Conservation (phyloP, 2,113 vertebrate species). For the Syngnathus scovelli region DNA sequence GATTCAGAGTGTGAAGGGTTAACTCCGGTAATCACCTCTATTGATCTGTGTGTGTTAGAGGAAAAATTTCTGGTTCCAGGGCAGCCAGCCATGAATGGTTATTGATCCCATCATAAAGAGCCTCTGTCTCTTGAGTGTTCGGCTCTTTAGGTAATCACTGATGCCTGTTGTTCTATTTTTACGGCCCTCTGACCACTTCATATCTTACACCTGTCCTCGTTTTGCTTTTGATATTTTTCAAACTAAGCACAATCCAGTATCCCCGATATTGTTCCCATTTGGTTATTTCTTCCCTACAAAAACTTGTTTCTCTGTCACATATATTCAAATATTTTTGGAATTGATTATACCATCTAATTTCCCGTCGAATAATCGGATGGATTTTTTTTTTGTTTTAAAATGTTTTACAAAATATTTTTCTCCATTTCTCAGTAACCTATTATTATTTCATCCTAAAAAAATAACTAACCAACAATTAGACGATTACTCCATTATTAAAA, state of each 20-base stretch:
- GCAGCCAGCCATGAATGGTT: slow-evolving; percentile 60
- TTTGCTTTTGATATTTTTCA: slow-evolving; percentile 8
- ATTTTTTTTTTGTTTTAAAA: too few relatives aligned
- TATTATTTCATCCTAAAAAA: too few relatives aligned
- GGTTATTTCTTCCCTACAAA: background rate
- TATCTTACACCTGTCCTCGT: slow-evolving; percentile 31
- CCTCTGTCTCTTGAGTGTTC: slow-evolving; percentile 46
- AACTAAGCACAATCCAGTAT: background rate
- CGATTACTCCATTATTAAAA: too few relatives aligned
- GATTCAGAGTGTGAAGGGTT: slow-evolving; percentile 51
- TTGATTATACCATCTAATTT: too few relatives aligned
- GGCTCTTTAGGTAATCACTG: slow-evolving; percentile 56
- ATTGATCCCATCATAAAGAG: slow-evolving; percentile 66
- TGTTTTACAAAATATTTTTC: too few relatives aligned
- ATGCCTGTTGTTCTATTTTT: slow-evolving; percentile 26
- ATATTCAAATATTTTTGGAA: too few relatives aligned
- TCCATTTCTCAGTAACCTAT: too few relatives aligned
- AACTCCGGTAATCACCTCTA: slow-evolving; percentile 65
- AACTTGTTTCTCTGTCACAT: too few relatives aligned
- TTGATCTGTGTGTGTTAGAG: slow-evolving; percentile 60
- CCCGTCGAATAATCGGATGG: too few relatives aligned
- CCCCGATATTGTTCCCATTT: slow-evolving; percentile 10
- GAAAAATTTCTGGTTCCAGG: slow-evolving; percentile 47
- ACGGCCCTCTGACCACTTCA: slow-evolving; percentile 33
- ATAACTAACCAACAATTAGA: too few relatives aligned